Percentiles rank a stretch among this genome's conserved stretches.
phyloP scores from a whole-genome alignment of 1,140 invertebrate species.

The Papilio helenus region DNA sequence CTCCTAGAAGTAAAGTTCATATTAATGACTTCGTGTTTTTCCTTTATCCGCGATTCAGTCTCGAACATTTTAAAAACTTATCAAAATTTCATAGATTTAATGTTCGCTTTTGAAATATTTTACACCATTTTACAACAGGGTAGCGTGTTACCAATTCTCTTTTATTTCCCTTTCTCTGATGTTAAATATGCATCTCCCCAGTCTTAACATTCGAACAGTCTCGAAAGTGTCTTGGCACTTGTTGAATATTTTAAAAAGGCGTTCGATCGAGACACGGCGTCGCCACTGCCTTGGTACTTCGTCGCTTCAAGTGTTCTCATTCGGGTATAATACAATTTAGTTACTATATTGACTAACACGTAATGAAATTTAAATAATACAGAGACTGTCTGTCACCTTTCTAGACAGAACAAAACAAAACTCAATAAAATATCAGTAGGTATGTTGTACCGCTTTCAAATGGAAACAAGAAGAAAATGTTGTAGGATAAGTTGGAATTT shows the following conservation, averaged over 20 bases:
- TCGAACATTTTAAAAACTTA: conserved; percentile 12
- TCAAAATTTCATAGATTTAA: conserved; percentile 35
- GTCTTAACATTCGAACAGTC: conserved; percentile 64
- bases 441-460: not conserved
- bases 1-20: not conserved
- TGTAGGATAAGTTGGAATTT: no score
- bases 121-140: not conserved
- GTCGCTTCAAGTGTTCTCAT: conserved; percentile 11
- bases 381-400: not conserved
- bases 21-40: not conserved
- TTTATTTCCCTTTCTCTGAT: conserved; percentile 51
- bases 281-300: conserved; percentile 38
- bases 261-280: conserved; percentile 64
- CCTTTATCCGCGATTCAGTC: not conserved
- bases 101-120: conserved; percentile 26
- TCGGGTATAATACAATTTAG: conserved; percentile 6
- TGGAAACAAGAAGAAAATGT: not conserved
- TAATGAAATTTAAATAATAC: conserved; percentile 4
- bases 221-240: conserved; percentile 67
- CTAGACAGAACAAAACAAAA: not conserved
- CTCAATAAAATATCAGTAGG: no score
- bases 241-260: conserved; percentile 76
- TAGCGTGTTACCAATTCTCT: conserved; percentile 18
- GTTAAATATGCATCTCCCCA: conserved; percentile 73
- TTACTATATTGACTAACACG: not conserved